Base-by-base conservation (phyloP, 2,888 invertebrate genomes). In the Phasia obesa region DNA sequence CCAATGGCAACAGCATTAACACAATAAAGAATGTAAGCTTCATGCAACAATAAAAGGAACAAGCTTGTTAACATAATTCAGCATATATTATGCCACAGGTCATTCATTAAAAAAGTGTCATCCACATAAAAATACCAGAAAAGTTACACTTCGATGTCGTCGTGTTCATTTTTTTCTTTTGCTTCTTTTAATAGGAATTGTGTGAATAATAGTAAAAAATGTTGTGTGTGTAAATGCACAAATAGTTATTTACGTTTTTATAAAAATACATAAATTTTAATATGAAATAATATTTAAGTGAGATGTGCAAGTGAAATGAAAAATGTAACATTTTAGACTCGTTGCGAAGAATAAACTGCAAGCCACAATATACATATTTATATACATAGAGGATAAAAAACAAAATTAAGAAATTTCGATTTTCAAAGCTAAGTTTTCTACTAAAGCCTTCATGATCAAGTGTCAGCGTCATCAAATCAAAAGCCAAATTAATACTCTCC, bases 81-180 rank as follows among this genome's bases (percentile, higher is more conserved):
- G 60, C 65, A 71, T 60, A 75, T 42, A 79, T 75, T 55, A 31
- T 71, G 75, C 83, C 60, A 53, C 78, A 67, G 83, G 83, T 75
- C 71, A 83, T 83, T 79, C 78, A 79, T 79, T 83, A 57, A 75
- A 83, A 71, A 75, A 74, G 67, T 79, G 75, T 75, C 83, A 83
- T 60, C 60, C 49, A 75, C 67, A 83, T 62, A 67, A 75, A 83
- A 79, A 60, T 70, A 79, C 44, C 59, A 65, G 42, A 44, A 42
- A 67, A 67, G 59, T 42, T 19, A 71, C 71, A 79, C 42, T 51
- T 59, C 60, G 23, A 42, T 53, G 15, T 38, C 9, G n/a, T 38
- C 11, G 1, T n/a, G 25, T 38, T 31, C 19, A n/a, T 17, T 11
- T 13, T n/a, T 42, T 6, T 35, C 35, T 11, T 35, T 11, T 11